phyloP scores from a whole-genome alignment of 1,140 invertebrate genomes.

The Temnothorax curvispinosus region DNA sequence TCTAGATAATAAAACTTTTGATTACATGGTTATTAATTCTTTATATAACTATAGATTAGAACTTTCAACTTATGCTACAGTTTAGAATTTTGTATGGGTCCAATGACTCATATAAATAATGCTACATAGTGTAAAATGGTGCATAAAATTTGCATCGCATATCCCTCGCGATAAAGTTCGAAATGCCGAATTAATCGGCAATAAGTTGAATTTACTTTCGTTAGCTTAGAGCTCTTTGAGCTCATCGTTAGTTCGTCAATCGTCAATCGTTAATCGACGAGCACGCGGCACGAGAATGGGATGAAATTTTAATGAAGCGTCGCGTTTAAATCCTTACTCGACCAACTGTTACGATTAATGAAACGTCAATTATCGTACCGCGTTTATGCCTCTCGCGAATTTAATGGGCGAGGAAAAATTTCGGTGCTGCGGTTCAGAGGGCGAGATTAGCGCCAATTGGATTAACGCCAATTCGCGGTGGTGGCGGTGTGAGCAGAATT shows the following conservation, averaged over 20 bases:
- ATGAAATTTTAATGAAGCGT: slow-evolving; percentile 71
- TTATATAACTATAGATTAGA: neutral
- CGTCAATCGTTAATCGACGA: slow-evolving; percentile 53
- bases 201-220: slow-evolving; percentile 56
- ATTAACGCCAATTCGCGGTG: slow-evolving; percentile 40
- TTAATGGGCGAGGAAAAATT: slow-evolving; percentile 28
- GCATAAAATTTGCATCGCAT: slow-evolving; percentile 2
- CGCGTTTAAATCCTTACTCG: slow-evolving; percentile 42
- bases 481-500: slow-evolving; percentile 16
- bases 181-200: slow-evolving; percentile 12
- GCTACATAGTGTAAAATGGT: neutral
- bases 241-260: slow-evolving; percentile 55
- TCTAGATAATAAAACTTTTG: neutral
- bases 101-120: neutral
- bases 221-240: slow-evolving; percentile 38
- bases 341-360: slow-evolving; percentile 31
- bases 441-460: slow-evolving; percentile 40
- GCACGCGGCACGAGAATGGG: slow-evolving; percentile 4
- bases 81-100: neutral
- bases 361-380: slow-evolving; percentile 19
- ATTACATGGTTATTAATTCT: neutral
- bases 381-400: slow-evolving; percentile 22
- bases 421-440: neutral
- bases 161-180: neutral
- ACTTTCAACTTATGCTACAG: neutral